phyloP scores from a whole-genome alignment of 2,797 vertebrate genomes.

The Emys orbicularis region DNA sequence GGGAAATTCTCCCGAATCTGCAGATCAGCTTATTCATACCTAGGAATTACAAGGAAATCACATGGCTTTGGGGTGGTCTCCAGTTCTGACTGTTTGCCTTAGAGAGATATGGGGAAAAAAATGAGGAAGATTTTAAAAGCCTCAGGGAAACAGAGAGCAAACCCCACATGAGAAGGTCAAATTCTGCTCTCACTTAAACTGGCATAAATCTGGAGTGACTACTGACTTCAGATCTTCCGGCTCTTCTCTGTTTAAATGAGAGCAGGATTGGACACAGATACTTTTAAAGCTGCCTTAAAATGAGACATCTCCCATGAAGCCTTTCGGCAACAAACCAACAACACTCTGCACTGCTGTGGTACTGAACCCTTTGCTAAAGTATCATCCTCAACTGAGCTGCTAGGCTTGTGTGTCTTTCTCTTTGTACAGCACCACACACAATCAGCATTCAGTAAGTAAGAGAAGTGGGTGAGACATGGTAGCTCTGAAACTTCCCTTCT shows the following conservation, averaged over 20 bases:
- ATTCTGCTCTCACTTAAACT: constrained; percentile 48
- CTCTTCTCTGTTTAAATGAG: neutral
- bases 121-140: neutral
- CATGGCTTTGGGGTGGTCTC: neutral
- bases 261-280: constrained; percentile 31
- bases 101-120: constrained; percentile 30
- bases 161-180: neutral
- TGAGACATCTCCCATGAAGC: neutral
- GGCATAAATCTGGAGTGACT: constrained; percentile 54
- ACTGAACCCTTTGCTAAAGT: neutral
- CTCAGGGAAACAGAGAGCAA: neutral
- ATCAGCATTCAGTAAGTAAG: neutral
- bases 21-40: constrained; percentile 20
- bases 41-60: constrained; percentile 1
- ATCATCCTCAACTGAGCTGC: neutral
- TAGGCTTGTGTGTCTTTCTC: accelerated
- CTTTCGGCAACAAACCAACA: neutral
- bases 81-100: constrained; percentile 1
- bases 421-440: neutral
- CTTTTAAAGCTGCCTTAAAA: constrained; percentile 17
- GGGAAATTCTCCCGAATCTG: neutral
- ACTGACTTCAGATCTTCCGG: constrained; percentile 46
- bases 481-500: neutral
- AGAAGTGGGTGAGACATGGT: neutral
- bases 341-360: neutral